These are phyloP conservation scores for Tricholaema leucomelas DNA, from an alignment of 2,113 vertebrate species.

Conservation along the genomic window DNA sequence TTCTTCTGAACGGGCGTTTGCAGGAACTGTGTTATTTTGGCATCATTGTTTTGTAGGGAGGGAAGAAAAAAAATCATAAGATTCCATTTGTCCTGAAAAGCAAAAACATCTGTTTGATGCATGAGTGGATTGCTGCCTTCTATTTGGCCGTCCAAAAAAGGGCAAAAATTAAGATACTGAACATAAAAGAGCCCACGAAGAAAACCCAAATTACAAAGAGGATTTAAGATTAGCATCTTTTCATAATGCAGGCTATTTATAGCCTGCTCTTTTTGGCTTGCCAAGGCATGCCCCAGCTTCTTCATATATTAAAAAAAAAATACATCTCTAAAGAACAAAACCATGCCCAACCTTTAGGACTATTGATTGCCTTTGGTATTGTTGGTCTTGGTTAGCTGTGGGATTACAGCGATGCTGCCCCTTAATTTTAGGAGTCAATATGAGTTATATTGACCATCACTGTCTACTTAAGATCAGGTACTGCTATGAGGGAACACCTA, in stretches of 20 bases:
- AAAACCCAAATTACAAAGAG: constrained; percentile 62
- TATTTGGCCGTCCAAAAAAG: constrained; percentile 66
- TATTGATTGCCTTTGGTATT: constrained; percentile 37
- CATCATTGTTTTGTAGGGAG: constrained; percentile 63
- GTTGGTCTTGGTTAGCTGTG: constrained; percentile 53
- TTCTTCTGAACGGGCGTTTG: constrained; percentile 56
- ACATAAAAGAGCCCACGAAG: constrained; percentile 68
- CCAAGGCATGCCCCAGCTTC: constrained; percentile 33
- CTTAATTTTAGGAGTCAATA: constrained; percentile 4
- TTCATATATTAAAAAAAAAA: constrained; percentile 6
- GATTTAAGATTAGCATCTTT: constrained; percentile 69
- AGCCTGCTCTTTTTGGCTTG: constrained; percentile 50
- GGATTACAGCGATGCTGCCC: constrained; percentile 30
- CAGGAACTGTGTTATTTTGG: constrained; percentile 58
- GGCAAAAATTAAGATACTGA: constrained; percentile 65
- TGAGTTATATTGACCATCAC: background rate
- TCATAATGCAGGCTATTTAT: constrained; percentile 56
- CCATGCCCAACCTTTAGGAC: background rate
- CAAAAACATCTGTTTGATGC: constrained; percentile 77
- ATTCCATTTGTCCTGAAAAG: constrained; percentile 74
- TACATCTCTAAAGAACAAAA: background rate
- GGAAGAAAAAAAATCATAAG: constrained; percentile 64
- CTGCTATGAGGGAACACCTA: background rate
- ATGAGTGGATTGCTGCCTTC: constrained; percentile 64
- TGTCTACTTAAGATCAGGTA: background rate